phyloP scores from a whole-genome alignment of 2,797 vertebrate species.

The Pseudochaenichthys georgianus region DNA sequence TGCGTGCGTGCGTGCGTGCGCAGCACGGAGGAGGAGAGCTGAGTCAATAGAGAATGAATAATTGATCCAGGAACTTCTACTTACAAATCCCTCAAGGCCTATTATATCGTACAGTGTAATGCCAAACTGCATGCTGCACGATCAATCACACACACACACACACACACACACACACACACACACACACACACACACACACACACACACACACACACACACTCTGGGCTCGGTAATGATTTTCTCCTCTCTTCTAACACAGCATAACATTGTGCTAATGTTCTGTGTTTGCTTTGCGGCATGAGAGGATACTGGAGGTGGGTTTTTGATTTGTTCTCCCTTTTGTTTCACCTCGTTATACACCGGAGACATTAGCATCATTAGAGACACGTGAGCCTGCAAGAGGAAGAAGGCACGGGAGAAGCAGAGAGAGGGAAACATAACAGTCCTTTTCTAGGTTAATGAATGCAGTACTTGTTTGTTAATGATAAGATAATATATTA shows the following conservation, averaged over 20 bases:
- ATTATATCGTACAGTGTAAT: conserved; percentile 62
- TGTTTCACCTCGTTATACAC: neutral
- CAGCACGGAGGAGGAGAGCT: conserved; percentile 41
- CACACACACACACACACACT: conserved; percentile 2
- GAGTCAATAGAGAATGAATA: conserved; percentile 77
- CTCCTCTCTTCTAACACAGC: conserved; percentile 1
- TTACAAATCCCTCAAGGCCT: conserved; percentile 70
- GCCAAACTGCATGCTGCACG: conserved; percentile 31
- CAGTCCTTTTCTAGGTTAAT: neutral
- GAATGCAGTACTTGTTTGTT: neutral
- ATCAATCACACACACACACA: no score
- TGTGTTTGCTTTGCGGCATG: neutral
- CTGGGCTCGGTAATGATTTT: neutral
- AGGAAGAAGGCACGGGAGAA: neutral
- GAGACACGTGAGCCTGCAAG: conserved; percentile 2
- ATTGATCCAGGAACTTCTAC: conserved; percentile 70
- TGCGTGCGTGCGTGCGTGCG: no score
- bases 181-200: conserved; percentile 9
- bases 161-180: no score
- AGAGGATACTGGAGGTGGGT: neutral
- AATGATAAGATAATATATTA: neutral
- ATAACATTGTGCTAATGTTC: conserved; percentile 11
- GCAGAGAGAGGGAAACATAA: neutral
- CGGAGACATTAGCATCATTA: neutral
- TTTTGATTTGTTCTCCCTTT: conserved; percentile 10